A percentile compares a stretch with the other conserved stretches of the same genome.
Evolutionary conservation across 2,113 vertebrate species (phyloP).

Genomic region (Aegypius monachus): DNA sequence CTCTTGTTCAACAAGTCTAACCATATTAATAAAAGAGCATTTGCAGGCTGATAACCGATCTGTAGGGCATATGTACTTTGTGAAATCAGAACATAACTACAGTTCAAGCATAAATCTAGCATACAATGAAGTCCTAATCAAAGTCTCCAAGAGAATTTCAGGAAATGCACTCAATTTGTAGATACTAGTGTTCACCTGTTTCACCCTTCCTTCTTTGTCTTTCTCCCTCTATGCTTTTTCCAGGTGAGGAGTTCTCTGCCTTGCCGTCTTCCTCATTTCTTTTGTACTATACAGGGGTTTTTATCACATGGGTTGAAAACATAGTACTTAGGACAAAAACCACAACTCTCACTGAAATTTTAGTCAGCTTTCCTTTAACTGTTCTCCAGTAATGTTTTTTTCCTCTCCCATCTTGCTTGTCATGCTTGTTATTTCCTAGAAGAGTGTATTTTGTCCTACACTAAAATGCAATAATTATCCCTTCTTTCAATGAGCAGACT

Average conservation of each 20-base stretch:
- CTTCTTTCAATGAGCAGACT: background rate
- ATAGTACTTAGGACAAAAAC: background rate
- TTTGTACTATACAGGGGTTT: background rate
- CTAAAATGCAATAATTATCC: background rate
- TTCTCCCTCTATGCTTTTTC: background rate
- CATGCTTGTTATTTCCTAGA: background rate
- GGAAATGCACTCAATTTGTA: background rate
- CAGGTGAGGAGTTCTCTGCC: background rate
- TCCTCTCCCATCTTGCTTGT: background rate
- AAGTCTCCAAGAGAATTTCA: background rate
- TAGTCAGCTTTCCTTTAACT: background rate
- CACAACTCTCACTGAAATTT: background rate
- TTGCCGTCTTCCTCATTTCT: background rate
- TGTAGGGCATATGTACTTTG: background rate
- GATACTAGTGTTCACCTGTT: background rate
- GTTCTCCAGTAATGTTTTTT: background rate
- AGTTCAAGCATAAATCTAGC: background rate
- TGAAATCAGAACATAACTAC: background rate
- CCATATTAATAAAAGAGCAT: background rate
- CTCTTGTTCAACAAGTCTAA: background rate
- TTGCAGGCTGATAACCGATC: background rate
- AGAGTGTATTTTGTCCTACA: background rate
- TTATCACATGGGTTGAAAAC: background rate
- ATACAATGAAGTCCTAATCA: background rate
- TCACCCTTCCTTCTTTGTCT: background rate